These are phyloP conservation scores for Cerceris ruficornis DNA, from an alignment of 2,888 invertebrate genomes.

Conservation along the genomic window DNA sequence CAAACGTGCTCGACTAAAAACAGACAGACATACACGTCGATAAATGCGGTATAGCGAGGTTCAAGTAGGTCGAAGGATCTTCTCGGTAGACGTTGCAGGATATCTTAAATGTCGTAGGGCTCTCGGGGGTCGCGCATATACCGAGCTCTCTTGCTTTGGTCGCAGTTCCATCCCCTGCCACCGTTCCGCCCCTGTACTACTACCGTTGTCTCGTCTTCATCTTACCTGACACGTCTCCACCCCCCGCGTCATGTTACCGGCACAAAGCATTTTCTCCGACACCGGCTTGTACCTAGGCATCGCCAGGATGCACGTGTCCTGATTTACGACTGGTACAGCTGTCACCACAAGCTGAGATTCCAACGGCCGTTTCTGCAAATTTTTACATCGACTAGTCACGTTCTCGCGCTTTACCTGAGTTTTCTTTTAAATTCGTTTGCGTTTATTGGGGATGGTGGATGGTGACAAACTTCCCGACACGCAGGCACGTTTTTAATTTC, in stretches of 20 bases:
- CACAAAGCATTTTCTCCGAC: slow-evolving; percentile 85
- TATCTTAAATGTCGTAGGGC: slow-evolving; percentile 39
- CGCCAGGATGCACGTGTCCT: slow-evolving; percentile 42
- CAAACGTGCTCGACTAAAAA: not conserved
- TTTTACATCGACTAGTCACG: not conserved
- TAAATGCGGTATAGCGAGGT: slow-evolving; percentile 35
- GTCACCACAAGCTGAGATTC: slow-evolving; percentile 43
- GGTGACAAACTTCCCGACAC: no score
- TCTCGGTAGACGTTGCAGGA: slow-evolving; percentile 31
- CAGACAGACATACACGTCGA: slow-evolving; percentile 7
- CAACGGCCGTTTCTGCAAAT: slow-evolving; percentile 28
- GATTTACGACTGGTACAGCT: slow-evolving; percentile 55
- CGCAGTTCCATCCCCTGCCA: not conserved
- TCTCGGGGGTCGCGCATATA: slow-evolving; percentile 34
- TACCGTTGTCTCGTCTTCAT: slow-evolving; percentile 39
- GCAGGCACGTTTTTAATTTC: no score
- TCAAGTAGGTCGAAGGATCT: slow-evolving; percentile 42
- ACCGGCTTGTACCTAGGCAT: slow-evolving; percentile 75
- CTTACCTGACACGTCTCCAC: slow-evolving; percentile 84
- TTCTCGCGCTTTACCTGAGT: not conserved
- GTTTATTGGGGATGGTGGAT: no score
- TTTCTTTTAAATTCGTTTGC: no score
- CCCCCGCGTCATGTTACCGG: slow-evolving; percentile 84
- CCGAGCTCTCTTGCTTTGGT: slow-evolving; percentile 1
- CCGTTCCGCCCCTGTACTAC: slow-evolving; percentile 5